Evolutionary conservation across 2,888 invertebrate species (phyloP), one percentile per base, ranked within the genome.

Genomic region (Machimus rusticus): DNA sequence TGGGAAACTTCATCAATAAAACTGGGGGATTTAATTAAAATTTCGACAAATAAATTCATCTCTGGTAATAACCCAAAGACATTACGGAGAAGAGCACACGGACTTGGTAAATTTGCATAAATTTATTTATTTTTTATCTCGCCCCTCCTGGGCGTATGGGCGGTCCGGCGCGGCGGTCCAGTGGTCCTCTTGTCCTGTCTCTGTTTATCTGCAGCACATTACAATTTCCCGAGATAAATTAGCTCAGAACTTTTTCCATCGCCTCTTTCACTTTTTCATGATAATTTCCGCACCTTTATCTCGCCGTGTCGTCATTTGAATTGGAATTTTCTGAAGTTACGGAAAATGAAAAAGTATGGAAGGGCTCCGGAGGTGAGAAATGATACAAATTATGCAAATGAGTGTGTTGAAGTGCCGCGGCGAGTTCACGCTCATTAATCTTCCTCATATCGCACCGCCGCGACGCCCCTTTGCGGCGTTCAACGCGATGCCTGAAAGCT

Each of bases 351-450:
- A 81, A 37, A 57, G 76, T 84, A 84, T 74, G 82, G 55, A 84
- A 82, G 46, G 77, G 28, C 76, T 87, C 57, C 57, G 57, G 77
- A 88, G 88, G 87, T 87, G 88, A 88, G 87, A 87, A 87, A 88
- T 87, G 87, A 88, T 87, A 88, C 87, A 88, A 88, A 88, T 88
- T 88, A 88, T 88, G 87, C 87, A 88, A 88, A 88, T 88, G 88
- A 88, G 66, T 87, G 86, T 88, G 88, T 86, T 88, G 88, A 88
- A 88, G 87, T 81, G 81, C 82, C 84, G 87, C 86, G 87, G 85
- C 86, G 51, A 88, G 86, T 88, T 88, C 66, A 88, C 87, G 87
- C 87, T 87, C 88, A 88, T 88, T 87, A 88, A 88, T 87, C 88
- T 88, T 88, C 77, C 87, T 88, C 88, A 88, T 88, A 88, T 88